phyloP scores from a whole-genome alignment of 37 sponge, comb jelly and placozoan genomes.

The Agelas oroides region DNA sequence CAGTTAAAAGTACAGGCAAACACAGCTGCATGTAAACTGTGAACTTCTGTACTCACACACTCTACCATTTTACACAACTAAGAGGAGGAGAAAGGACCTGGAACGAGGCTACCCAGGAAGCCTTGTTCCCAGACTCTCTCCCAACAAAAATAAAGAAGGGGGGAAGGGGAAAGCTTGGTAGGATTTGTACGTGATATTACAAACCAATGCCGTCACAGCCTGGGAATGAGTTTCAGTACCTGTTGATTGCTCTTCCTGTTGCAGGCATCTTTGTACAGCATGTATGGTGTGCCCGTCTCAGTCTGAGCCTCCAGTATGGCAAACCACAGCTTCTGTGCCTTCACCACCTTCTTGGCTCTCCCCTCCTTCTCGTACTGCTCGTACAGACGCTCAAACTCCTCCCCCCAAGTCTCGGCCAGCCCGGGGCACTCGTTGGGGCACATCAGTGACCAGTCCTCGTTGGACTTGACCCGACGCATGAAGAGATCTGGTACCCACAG shows the following conservation, averaged over 20 bases:
- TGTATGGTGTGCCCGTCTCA: constrained; percentile 99
- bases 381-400: constrained; percentile 95
- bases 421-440: constrained; percentile 98
- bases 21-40: no score
- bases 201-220: no score
- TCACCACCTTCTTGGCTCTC: constrained; percentile 60
- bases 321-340: constrained; percentile 99
- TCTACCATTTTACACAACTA: no score
- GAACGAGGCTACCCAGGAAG: no score
- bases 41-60: no score
- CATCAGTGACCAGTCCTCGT: constrained; percentile 95
- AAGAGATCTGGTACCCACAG: constrained; percentile 99
- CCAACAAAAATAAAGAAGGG: no score
- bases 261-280: constrained; percentile 98
- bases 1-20: no score
- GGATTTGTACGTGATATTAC: no score
- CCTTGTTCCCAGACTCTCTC: no score
- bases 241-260: constrained; percentile 99
- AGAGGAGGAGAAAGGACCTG: no score
- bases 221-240: constrained; percentile 31
- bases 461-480: constrained; percentile 91
- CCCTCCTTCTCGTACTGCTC: constrained; percentile 92
- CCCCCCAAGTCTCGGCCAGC: constrained; percentile 91
- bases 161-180: no score
- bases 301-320: constrained; percentile 96